Evolutionary conservation across 2,888 invertebrate genomes (phyloP).

Genomic region (Sinodicranocentrus sp.): DNA sequence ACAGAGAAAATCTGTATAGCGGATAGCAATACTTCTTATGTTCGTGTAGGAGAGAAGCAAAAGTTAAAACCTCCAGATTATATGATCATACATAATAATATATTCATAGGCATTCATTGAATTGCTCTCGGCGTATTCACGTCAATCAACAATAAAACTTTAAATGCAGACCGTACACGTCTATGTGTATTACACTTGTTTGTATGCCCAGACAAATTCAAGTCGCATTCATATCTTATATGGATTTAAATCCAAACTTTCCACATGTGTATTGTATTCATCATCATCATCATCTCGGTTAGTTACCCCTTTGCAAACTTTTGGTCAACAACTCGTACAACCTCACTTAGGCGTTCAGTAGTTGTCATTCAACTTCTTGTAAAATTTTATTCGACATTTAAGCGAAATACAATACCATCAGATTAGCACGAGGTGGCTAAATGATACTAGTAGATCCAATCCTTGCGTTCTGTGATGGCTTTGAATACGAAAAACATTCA

Average conservation of each 20-base stretch:
- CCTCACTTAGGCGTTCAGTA: background rate
- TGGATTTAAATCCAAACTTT: too few relatives aligned
- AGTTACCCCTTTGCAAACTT: background rate
- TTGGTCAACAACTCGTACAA: too few relatives aligned
- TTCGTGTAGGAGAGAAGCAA: too few relatives aligned
- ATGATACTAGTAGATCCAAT: too few relatives aligned
- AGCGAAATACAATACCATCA: constrained; percentile 23
- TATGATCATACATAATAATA: background rate
- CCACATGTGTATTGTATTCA: background rate
- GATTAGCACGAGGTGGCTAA: too few relatives aligned
- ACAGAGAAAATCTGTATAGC: background rate
- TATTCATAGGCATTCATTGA: background rate
- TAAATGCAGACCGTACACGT: background rate
- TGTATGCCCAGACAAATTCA: background rate
- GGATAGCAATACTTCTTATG: too few relatives aligned
- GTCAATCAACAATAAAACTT: constrained; percentile 37
- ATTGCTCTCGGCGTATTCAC: constrained; percentile 2
- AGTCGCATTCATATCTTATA: background rate
- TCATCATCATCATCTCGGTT: background rate
- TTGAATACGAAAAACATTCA: too few relatives aligned
- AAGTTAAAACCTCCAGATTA: too few relatives aligned
- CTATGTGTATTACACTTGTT: background rate
- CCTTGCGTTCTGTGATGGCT: too few relatives aligned
- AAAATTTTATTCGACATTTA: constrained; percentile 25
- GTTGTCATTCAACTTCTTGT: constrained; percentile 32